A percentile compares a stretch with the other conserved stretches of the same genome.
Conservation (phyloP, 2,797 vertebrate genomes). For the Phataginus tetradactyla region DNA sequence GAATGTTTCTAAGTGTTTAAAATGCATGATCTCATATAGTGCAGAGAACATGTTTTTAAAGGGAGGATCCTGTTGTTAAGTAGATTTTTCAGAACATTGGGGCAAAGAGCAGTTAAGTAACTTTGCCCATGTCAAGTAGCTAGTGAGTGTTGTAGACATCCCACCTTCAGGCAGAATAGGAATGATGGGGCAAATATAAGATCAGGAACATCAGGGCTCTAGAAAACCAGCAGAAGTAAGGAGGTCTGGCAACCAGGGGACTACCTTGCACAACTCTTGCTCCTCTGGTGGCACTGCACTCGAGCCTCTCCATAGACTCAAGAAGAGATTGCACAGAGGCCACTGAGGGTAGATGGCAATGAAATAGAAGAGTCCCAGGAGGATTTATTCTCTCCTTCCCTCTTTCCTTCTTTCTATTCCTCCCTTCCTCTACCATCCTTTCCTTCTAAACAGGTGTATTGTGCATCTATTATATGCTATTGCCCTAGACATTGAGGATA, state of each 20-base stretch:
- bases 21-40: neutral
- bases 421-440: neutral
- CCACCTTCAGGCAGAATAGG: too few species aligned
- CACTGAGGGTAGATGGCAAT: too few species aligned
- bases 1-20: neutral
- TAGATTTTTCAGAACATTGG: slow-evolving; percentile 1
- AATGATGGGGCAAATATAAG: too few species aligned
- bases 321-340: neutral
- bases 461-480: neutral
- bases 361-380: neutral
- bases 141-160: neutral
- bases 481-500: neutral
- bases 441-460: neutral
- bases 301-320: fast-evolving
- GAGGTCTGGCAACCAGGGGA: too few species aligned
- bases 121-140: neutral
- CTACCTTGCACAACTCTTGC: too few species aligned
- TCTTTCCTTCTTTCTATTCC: neutral
- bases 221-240: neutral
- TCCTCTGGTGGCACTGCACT: neutral
- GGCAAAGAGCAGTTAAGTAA: neutral
- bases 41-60: neutral
- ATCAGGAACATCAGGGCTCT: neutral
- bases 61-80: neutral
- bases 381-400: neutral